These are phyloP conservation scores for Danionella cerebrum DNA, from an alignment of 2,113 vertebrate species.

Conservation along the genomic window DNA sequence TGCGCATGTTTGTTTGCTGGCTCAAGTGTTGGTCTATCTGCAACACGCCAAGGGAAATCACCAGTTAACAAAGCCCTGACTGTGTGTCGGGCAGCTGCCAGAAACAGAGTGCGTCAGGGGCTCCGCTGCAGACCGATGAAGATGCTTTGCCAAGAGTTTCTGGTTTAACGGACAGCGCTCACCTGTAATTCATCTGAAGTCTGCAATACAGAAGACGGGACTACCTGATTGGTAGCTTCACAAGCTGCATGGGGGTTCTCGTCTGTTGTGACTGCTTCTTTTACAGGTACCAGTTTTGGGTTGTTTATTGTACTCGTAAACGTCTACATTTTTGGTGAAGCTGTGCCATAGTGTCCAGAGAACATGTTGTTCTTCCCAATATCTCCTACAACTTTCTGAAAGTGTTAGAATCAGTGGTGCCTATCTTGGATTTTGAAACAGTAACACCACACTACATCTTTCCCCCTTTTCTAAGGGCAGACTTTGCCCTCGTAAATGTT, in stretches of 20 bases:
- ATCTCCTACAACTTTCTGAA: too few species aligned
- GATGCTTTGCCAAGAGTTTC: conserved; percentile 14
- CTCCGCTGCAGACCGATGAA: conserved; percentile 26
- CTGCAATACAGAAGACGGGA: conserved; percentile 28
- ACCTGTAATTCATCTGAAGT: conserved; percentile 27
- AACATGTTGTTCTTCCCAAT: too few species aligned
- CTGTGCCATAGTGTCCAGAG: not conserved
- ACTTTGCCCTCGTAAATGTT: conserved; percentile 37
- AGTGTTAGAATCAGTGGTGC: too few species aligned
- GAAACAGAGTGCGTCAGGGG: not conserved
- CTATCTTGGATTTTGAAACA: conserved; percentile 51
- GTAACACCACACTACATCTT: conserved; percentile 40
- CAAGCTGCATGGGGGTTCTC: conserved; percentile 67
- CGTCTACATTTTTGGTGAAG: not conserved
- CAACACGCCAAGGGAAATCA: not conserved
- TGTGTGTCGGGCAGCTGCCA: not conserved
- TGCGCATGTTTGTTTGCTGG: conserved; percentile 30
- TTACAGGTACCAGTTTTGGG: conserved; percentile 61
- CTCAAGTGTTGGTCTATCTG: conserved; percentile 2
- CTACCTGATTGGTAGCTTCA: conserved; percentile 19
- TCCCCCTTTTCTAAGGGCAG: conserved; percentile 18
- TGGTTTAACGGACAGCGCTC: not conserved
- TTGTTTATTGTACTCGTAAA: not conserved
- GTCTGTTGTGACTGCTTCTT: conserved; percentile 76
- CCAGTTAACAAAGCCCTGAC: not conserved